Evolutionary conservation across 2,888 invertebrate species (phyloP), one percentile per base, ranked within the genome.

Genomic region (Drosophila bunnanda): DNA sequence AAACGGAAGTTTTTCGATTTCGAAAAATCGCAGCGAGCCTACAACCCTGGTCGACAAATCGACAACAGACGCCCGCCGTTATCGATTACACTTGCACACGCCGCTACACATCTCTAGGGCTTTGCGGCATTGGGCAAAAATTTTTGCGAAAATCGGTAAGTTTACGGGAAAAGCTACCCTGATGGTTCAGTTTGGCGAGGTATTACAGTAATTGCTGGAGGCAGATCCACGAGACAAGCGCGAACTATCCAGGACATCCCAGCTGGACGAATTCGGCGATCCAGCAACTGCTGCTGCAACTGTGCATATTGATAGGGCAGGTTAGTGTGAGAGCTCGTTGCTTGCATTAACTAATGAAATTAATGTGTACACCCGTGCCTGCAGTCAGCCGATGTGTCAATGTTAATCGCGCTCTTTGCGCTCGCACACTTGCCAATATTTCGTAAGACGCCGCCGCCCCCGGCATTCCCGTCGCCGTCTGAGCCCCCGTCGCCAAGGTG

Each of bases 391-490:
- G 48, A 75, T 77, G 70, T 81, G 89, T 90, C 89, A 89, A 90
- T 90, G 91, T 86, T 91, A 86, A 86, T 89, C 80, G 88, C 90
- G 78, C 80, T 91, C 44, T 80, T 87, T 69, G 80, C 89, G 80
- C 79, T 89, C 57, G 81, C 90, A 75, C 72, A 91, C 66, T 78
- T 90, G 80, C 76, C 76, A 81, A 76, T 82, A 67, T 78, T 77
- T 82, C 82, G 75, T 73, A 77, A 84, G 76, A 61, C 82, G 68
- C 73, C 69, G 75, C 57, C 64, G 67, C 64, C 73, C 65, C 71
- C 48, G 50, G 25, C 38, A 8, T 20, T 25, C 17, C 44, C 58
- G 12, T 39, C 66, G 13, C 38, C 67, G 38, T 54, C 53, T 30
- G 59, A 20, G 34, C 32, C 39, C 30, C 41, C 30, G 41, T 71